A percentile compares a stretch with the other conserved stretches of the same genome.
Conservation (phyloP, 2,888 invertebrate species). For the Mimachlamys varia region DNA sequence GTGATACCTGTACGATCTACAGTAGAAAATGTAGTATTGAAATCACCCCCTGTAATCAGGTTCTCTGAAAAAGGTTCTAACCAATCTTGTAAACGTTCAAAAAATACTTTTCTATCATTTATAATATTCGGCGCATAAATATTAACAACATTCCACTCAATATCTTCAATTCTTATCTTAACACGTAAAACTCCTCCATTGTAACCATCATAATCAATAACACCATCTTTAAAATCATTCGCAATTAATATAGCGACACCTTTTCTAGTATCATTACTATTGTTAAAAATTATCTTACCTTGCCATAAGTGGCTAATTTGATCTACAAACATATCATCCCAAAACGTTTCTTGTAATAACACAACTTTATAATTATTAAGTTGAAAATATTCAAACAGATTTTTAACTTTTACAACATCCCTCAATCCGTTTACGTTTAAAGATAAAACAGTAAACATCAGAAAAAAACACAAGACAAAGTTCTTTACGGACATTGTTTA, state of each 20-base stretch:
- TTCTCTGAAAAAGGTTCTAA: neutral
- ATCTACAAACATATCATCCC: neutral
- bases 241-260: neutral
- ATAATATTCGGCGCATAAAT: neutral
- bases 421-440: conserved; percentile 6
- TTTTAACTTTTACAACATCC: neutral
- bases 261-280: neutral
- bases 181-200: neutral
- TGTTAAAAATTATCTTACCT: neutral
- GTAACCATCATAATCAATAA: too few relatives aligned
- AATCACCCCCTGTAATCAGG: too few relatives aligned
- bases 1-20: neutral
- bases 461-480: neutral
- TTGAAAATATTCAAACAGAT: neutral
- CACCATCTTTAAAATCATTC: neutral
- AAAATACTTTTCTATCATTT: neutral
- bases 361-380: neutral
- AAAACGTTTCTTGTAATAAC: neutral
- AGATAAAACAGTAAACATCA: neutral
- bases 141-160: neutral
- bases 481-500: neutral
- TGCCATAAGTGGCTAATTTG: neutral
- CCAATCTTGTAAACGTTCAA: neutral
- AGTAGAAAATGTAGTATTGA: neutral
- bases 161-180: neutral